A percentile compares a stretch with the other conserved stretches of the same genome.
Conservation (phyloP, 2,113 vertebrate species). For the Pteronura brasiliensis region DNA sequence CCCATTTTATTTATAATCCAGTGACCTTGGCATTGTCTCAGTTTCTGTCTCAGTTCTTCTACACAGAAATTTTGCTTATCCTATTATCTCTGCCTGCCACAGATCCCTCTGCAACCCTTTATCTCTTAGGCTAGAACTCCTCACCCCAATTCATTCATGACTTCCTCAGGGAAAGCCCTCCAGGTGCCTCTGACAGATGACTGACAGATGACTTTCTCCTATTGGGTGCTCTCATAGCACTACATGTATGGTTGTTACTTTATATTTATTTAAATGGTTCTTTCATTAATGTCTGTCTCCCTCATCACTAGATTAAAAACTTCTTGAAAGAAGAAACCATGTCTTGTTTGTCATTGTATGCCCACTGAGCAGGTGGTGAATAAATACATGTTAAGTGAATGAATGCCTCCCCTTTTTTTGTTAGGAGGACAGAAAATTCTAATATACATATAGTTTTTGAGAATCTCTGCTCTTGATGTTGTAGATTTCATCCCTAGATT, state of each 20-base stretch:
- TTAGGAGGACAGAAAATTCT: not conserved
- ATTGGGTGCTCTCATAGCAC: not conserved
- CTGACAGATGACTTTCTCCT: not conserved
- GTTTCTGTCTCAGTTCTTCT: not conserved
- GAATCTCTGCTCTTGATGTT: not conserved
- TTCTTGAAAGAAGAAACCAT: not conserved
- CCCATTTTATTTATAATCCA: not conserved
- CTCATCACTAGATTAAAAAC: not conserved
- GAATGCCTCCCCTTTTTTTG: not conserved
- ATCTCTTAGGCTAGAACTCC: not conserved
- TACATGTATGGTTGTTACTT: not conserved
- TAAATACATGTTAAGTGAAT: constrained; percentile 21
- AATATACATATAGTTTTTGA: not conserved
- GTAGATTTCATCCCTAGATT: not conserved
- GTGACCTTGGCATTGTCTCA: not conserved
- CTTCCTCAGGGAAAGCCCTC: not conserved
- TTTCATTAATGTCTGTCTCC: not conserved
- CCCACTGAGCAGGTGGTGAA: not conserved
- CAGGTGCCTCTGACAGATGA: not conserved
- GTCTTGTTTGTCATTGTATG: not conserved
- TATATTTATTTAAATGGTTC: constrained; percentile 13
- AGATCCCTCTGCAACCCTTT: not conserved
- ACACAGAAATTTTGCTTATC: not conserved
- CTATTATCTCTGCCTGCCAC: not conserved
- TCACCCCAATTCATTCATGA: not conserved